Conservation (phyloP, 2,113 vertebrate species). For the Eubucco bourcierii region DNA sequence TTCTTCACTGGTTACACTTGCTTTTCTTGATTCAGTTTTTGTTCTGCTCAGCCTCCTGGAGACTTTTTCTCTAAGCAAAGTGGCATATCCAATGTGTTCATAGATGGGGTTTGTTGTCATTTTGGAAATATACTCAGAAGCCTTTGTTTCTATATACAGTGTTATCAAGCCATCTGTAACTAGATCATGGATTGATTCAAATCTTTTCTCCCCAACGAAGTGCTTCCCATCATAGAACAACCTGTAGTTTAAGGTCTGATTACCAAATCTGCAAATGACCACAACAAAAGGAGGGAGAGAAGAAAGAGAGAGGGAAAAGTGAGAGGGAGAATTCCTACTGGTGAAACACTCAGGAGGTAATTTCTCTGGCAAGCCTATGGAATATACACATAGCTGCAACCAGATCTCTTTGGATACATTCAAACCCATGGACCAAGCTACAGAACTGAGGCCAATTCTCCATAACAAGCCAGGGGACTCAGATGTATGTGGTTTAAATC, state of each 20-base stretch:
- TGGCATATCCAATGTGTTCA: slow-evolving; percentile 92
- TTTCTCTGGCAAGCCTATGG: neutral
- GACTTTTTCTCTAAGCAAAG: slow-evolving; percentile 91
- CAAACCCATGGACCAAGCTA: neutral
- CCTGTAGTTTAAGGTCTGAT: slow-evolving; percentile 95
- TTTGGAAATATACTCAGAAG: slow-evolving; percentile 96
- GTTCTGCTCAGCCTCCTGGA: slow-evolving; percentile 85
- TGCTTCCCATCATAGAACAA: slow-evolving; percentile 98
- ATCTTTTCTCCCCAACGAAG: slow-evolving; percentile 97
- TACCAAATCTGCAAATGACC: slow-evolving; percentile 83
- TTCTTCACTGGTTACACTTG: slow-evolving; percentile 86
- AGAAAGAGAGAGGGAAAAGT: neutral
- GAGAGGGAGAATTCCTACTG: neutral
- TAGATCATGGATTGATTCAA: slow-evolving; percentile 95
- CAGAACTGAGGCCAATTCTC: neutral
- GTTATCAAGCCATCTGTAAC: slow-evolving; percentile 98
- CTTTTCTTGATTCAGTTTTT: slow-evolving; percentile 84
- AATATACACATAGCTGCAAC: neutral
- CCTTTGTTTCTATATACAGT: slow-evolving; percentile 96
- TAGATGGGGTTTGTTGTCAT: slow-evolving; percentile 99
- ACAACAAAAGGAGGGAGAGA: neutral
- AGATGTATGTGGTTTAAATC: neutral
- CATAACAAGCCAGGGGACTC: accelerated
- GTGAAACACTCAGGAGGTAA: neutral
- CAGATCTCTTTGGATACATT: neutral